A percentile compares a stretch with the other conserved stretches of the same genome.
These are phyloP conservation scores for Nemotelus pantherinus DNA, from an alignment of 2,888 invertebrate genomes.

Conservation along the genomic window DNA sequence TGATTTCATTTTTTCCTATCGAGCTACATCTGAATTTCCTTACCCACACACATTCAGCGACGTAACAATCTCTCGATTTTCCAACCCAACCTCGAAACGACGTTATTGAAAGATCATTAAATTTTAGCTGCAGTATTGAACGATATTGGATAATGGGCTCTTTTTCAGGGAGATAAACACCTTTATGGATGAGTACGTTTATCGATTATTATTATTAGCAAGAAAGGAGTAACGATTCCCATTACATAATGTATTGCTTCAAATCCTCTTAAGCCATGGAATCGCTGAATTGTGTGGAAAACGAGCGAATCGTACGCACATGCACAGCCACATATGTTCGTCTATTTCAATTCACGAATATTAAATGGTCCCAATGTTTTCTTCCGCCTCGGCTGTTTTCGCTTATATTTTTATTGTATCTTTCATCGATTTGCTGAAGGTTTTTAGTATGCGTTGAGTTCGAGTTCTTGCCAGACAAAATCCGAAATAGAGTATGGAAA, in stretches of 20 bases:
- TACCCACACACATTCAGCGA: no score
- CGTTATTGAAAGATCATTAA: constrained; percentile 35
- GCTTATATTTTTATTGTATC: constrained; percentile 23
- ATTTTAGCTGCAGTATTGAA: constrained; percentile 31
- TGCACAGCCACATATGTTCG: neutral
- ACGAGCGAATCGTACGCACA: constrained; percentile 7
- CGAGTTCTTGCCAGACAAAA: no score
- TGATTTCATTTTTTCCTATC: no score
- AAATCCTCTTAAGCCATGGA: constrained; percentile 18
- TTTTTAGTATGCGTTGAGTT: neutral
- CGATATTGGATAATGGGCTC: constrained; percentile 10
- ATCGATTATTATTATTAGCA: constrained; percentile 7
- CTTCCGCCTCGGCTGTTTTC: neutral
- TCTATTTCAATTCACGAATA: constrained; percentile 29
- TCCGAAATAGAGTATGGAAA: constrained; percentile 14
- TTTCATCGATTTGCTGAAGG: constrained; percentile 31
- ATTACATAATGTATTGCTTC: constrained; percentile 20
- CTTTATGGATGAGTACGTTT: constrained; percentile 22
- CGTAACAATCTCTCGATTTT: neutral
- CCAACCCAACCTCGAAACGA: constrained; percentile 5
- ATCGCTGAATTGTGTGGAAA: constrained; percentile 1
- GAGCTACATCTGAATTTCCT: no score
- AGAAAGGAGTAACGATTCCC: constrained; percentile 15
- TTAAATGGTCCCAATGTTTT: constrained; percentile 26
- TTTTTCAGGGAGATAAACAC: constrained; percentile 18